Conservation (phyloP, 1,140 invertebrate species). For the Aphaenogaster floridana region DNA sequence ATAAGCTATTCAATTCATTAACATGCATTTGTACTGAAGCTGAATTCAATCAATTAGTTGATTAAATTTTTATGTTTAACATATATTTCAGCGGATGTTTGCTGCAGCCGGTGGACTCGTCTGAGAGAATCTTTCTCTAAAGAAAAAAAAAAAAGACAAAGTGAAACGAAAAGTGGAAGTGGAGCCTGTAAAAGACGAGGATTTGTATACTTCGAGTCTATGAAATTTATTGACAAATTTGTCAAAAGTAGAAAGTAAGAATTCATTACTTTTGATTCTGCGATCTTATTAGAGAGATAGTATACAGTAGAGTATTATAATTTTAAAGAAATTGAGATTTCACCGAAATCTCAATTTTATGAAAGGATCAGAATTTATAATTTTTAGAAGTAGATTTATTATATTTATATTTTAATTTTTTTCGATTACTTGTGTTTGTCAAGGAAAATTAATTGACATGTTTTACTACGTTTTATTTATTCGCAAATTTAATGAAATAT, state of each 20-base stretch:
- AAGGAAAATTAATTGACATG: not conserved
- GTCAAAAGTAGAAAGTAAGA: not conserved
- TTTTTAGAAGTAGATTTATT: not conserved
- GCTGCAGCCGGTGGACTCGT: conserved; percentile 5
- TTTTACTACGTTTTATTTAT: not conserved
- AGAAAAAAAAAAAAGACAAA: not conserved
- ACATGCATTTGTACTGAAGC: not conserved
- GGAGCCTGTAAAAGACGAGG: not conserved
- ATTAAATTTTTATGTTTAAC: not conserved
- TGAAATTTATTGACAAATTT: conserved; percentile 30
- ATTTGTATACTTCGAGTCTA: not conserved
- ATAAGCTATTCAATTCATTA: not conserved
- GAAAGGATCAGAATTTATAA: not conserved
- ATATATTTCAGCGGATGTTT: conserved; percentile 4
- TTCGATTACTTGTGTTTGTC: not conserved
- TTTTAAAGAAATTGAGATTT: conserved; percentile 1
- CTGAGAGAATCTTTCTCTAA: conserved; percentile 1
- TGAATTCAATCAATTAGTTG: not conserved
- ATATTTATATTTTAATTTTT: not conserved
- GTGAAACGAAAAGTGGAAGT: not conserved
- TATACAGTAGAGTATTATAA: not conserved
- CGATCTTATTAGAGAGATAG: not conserved
- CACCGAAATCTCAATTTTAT: not conserved
- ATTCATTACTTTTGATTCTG: not conserved
- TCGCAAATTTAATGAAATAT: not conserved